These are phyloP conservation scores for Laticauda laticaudata DNA, from an alignment of 2,113 vertebrate species.

Conservation along the genomic window DNA sequence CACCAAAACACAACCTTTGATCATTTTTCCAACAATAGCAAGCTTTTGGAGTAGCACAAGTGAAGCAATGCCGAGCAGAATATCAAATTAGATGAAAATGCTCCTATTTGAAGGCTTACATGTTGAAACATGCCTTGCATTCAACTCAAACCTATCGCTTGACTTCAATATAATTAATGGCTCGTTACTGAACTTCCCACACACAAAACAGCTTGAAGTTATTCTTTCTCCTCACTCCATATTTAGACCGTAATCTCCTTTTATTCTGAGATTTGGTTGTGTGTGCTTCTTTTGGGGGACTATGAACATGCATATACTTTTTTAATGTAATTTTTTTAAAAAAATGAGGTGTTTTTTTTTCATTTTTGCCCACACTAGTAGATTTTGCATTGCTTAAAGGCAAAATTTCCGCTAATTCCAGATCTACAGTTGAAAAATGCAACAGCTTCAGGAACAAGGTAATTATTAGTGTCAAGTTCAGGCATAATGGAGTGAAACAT, in stretches of 20 bases:
- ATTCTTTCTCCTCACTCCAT: background rate
- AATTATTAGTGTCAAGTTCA: background rate
- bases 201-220: background rate
- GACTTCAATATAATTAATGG: background rate
- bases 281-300: background rate
- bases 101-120: background rate
- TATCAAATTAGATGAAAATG: background rate
- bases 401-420: constrained; percentile 5
- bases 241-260: background rate
- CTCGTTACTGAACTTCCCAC: background rate
- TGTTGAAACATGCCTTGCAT: background rate
- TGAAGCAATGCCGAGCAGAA: background rate
- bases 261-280: background rate
- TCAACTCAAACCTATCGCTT: background rate
- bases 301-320: background rate
- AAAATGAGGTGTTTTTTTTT: background rate
- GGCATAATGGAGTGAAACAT: background rate
- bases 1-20: background rate
- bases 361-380: background rate
- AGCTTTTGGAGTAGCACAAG: background rate
- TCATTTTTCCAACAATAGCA: background rate
- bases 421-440: background rate
- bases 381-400: background rate
- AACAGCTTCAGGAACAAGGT: background rate
- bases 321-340: background rate